These are phyloP conservation scores for Tipula vernalis DNA, from an alignment of 2,888 invertebrate genomes.

Conservation along the genomic window DNA sequence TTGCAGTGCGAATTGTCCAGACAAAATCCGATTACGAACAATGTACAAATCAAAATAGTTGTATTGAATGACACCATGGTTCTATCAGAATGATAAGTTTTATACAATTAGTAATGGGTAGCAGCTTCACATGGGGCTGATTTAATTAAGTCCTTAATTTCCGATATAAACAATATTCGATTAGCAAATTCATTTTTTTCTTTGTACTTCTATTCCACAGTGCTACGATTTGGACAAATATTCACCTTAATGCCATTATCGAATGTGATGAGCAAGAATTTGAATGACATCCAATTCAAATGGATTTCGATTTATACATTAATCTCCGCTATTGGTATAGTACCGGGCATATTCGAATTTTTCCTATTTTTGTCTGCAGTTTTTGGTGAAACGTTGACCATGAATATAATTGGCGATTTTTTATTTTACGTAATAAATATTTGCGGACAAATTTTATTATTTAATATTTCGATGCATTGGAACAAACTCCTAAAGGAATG, in stretches of 20 bases:
- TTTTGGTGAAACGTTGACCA: neutral
- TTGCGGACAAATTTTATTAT: neutral
- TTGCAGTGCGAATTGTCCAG: neutral
- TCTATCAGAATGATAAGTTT: neutral
- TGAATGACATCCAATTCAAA: neutral
- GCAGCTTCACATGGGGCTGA: neutral
- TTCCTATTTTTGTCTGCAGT: neutral
- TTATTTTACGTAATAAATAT: neutral
- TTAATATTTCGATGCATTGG: neutral
- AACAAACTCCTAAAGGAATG: neutral
- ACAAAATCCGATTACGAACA: neutral
- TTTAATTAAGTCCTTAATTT: neutral
- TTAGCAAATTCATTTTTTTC: neutral
- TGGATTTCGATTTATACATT: neutral
- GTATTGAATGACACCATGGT: neutral
- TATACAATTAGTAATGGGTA: neutral
- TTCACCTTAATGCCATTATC: constrained; percentile 1
- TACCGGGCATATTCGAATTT: neutral
- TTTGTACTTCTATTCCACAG: neutral
- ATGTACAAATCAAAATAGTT: neutral
- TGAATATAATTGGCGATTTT: neutral
- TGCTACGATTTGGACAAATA: neutral
- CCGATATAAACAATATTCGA: neutral
- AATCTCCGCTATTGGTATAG: neutral
- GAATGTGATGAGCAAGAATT: neutral